These are phyloP conservation scores for Ardeotis arabs DNA, from an alignment of 2,113 vertebrate species.

Conservation along the genomic window DNA sequence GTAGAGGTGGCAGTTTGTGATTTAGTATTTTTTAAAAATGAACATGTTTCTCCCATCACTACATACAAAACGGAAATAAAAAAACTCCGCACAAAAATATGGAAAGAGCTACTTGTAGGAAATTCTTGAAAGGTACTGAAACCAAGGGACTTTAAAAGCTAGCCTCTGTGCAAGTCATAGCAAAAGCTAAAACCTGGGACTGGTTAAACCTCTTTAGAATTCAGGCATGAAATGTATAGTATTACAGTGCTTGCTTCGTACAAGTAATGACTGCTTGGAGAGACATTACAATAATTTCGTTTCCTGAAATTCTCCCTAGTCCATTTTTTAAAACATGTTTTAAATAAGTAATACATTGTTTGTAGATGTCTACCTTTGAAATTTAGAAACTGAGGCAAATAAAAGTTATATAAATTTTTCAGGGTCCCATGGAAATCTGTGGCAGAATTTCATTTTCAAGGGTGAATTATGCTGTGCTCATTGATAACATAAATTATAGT, in stretches of 20 bases:
- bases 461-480: slow-evolving; percentile 8
- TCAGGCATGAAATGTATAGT: slow-evolving; percentile 54
- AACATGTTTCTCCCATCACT: neutral
- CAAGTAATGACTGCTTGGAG: slow-evolving; percentile 59
- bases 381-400: slow-evolving; percentile 52
- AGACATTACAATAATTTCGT: slow-evolving; percentile 62
- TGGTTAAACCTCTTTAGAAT: slow-evolving; percentile 52
- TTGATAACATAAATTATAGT: slow-evolving; percentile 16
- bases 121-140: slow-evolving; percentile 26
- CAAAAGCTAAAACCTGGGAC: slow-evolving; percentile 27
- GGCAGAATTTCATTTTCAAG: slow-evolving; percentile 32
- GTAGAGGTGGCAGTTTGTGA: neutral
- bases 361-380: slow-evolving; percentile 43
- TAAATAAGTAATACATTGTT: slow-evolving; percentile 52
- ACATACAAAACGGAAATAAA: neutral
- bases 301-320: slow-evolving; percentile 56
- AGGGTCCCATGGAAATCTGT: neutral
- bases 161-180: neutral
- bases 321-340: slow-evolving; percentile 36
- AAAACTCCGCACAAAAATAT: neutral
- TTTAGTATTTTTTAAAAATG: neutral
- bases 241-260: neutral
- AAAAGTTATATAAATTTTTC: slow-evolving; percentile 36
- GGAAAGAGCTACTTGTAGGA: slow-evolving; percentile 15
- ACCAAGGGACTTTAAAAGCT: slow-evolving; percentile 1